Evolutionary conservation across 2,888 invertebrate genomes (phyloP).

Genomic region (Drosophila kambysellisi): DNA sequence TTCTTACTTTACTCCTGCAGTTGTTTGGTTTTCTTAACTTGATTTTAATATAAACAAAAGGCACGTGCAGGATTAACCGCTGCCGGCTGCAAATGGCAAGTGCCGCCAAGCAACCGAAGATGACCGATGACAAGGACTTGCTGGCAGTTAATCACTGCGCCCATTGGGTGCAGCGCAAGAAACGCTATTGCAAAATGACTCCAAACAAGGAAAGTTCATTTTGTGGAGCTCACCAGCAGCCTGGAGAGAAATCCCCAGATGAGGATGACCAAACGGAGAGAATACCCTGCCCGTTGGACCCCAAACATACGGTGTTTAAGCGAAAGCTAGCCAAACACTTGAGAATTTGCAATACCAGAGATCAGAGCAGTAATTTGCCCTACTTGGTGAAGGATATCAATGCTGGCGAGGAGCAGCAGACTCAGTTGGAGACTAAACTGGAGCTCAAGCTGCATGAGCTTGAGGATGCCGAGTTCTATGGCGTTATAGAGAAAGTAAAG

Average conservation of each 20-base stretch:
- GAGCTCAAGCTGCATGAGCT: slow-evolving; percentile 84
- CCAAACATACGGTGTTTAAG: slow-evolving; percentile 89
- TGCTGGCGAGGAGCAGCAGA: slow-evolving; percentile 61
- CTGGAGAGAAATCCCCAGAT: slow-evolving; percentile 35
- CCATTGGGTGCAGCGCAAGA: slow-evolving; percentile 89
- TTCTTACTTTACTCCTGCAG: neutral
- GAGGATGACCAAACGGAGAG: slow-evolving; percentile 83
- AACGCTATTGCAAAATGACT: slow-evolving; percentile 91
- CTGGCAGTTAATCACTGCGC: slow-evolving; percentile 86
- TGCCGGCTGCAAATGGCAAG: slow-evolving; percentile 27
- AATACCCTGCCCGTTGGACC: slow-evolving; percentile 90
- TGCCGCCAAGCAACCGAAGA: slow-evolving; percentile 63
- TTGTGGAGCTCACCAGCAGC: slow-evolving; percentile 90
- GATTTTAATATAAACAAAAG: neutral
- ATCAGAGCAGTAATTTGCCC: slow-evolving; percentile 85
- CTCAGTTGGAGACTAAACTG: slow-evolving; percentile 22
- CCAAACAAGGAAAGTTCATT: slow-evolving; percentile 89
- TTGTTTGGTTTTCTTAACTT: neutral
- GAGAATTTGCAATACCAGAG: slow-evolving; percentile 90
- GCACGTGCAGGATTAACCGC: slow-evolving; percentile 22
- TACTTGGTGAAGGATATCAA: slow-evolving; percentile 82
- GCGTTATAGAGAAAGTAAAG: slow-evolving; percentile 85
- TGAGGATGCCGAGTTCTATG: slow-evolving; percentile 82
- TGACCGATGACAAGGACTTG: slow-evolving; percentile 30
- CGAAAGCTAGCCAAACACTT: slow-evolving; percentile 90